Evolutionary conservation across 1,140 invertebrate genomes (phyloP).

Genomic region (Drosophila lacteicornis): DNA sequence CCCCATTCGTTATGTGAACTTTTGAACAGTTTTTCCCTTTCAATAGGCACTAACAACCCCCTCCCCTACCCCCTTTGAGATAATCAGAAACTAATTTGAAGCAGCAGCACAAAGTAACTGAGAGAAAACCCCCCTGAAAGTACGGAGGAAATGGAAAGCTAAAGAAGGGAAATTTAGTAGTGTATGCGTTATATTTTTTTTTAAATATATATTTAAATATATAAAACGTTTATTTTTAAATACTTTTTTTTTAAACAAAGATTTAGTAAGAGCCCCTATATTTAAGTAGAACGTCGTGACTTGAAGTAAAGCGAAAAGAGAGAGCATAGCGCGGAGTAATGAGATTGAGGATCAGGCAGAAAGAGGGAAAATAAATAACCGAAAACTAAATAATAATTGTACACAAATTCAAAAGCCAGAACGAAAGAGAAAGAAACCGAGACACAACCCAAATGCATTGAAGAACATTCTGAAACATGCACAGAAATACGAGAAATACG

Average conservation of each 20-base stretch:
- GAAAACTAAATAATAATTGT: conserved; percentile 1
- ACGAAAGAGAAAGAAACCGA: not conserved
- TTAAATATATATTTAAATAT: conserved; percentile 54
- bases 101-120: conserved; percentile 10
- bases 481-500: not conserved
- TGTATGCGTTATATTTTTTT: conserved; percentile 56
- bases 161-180: conserved; percentile 37
- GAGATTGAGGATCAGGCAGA: conserved; percentile 32
- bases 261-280: conserved; percentile 61
- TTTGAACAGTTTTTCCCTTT: conserved; percentile 18
- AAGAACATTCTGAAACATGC: conserved; percentile 15
- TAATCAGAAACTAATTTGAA: conserved; percentile 17
- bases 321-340: conserved; percentile 13
- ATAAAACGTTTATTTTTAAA: conserved; percentile 48
- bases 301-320: not conserved
- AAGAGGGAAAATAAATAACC: conserved; percentile 8
- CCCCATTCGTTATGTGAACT: conserved; percentile 5
- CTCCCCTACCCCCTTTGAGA: not conserved
- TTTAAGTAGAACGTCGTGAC: conserved; percentile 48
- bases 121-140: conserved; percentile 14
- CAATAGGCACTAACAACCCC: conserved; percentile 1
- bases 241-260: conserved; percentile 53
- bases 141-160: conserved; percentile 14
- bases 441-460: not conserved
- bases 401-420: not conserved